Conservation (phyloP, 2,113 vertebrate genomes). For the Neopipo cinnamomea region DNA sequence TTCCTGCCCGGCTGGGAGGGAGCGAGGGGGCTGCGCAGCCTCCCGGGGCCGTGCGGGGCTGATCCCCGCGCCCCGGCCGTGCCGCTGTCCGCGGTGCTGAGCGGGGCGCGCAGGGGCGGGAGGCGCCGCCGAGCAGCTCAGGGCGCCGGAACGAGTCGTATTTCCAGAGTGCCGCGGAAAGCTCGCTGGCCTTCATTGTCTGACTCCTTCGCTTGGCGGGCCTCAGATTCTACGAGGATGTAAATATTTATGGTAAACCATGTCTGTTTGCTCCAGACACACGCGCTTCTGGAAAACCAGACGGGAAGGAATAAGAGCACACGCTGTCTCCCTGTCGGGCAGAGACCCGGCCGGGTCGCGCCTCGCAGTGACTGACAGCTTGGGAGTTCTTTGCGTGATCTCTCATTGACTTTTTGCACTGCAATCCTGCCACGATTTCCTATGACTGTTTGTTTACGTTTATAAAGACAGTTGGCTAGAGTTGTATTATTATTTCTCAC, state of each 20-base stretch:
- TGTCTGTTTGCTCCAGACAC: background rate
- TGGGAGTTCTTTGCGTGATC: background rate
- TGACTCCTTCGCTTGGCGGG: background rate
- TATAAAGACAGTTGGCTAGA: background rate
- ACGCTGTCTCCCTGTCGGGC: background rate
- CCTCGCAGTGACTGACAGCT: background rate
- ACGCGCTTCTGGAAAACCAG: background rate
- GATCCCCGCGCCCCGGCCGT: rapidly evolving
- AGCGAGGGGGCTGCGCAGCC: rapidly evolving
- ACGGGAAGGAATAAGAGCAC: background rate
- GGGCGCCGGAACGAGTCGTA: rapidly evolving
- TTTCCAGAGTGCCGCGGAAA: background rate
- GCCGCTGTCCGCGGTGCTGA: conserved; percentile 58
- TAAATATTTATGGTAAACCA: background rate
- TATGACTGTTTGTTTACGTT: background rate
- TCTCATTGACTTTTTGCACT: background rate
- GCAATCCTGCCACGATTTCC: background rate
- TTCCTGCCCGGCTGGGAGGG: background rate
- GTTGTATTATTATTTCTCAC: background rate
- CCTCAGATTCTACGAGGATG: background rate
- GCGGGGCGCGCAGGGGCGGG: background rate
- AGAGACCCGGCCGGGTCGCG: too few relatives aligned
- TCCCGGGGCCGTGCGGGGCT: background rate
- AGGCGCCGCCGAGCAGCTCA: background rate
- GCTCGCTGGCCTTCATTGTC: background rate